Base-by-base conservation (phyloP, 1,140 invertebrate species). In the Phocides pigmalion region DNA sequence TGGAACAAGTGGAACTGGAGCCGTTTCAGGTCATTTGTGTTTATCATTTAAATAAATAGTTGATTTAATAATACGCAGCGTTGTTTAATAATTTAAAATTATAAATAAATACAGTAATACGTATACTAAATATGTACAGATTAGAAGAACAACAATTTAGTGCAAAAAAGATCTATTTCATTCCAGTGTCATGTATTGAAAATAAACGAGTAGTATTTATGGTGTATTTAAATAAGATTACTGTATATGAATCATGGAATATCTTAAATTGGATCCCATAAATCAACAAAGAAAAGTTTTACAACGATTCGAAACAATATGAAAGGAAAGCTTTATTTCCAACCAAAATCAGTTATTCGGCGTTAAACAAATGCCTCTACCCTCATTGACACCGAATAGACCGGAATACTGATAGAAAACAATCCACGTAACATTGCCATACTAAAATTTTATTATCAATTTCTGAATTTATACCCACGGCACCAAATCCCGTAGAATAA, bases 371-470 rank as follows among this genome's bases (percentile, higher is more conserved):
- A 58, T 12, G 1, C 22, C 22, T 28, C 37, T 42, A 17, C 20
- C 14, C 53, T 20, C 28, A 46, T 15, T 22, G 35, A 15, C 44
- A 47, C 44, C 25, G 16, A 47, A 20, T 47, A 47, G 15, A 20
- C 17, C 17, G 3, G 5, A 3, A 15, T 19, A 42, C 6, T 54
- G 59, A 69, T 72, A 74, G 68, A 73, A 70, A 74, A 79, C 74
- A 79, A 76, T 74, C 63, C 58, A 66, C 66, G 46, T 77, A 71
- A 74, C 69, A 73, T 64, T 59, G 35, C 58, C 63, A 56, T 78
- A 80, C 67, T 84, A 79, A 86, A 83, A 86, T 84, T 84, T 87
- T 87, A 85, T 85, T 82, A 89, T 84, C 82, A 82, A 89, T 81
- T 83, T 80, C 76, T 47, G 62, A 85, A 87, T 89, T 87, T 87